Base-by-base conservation (phyloP, 1,140 invertebrate species). In the Neocloeon triangulifer region DNA sequence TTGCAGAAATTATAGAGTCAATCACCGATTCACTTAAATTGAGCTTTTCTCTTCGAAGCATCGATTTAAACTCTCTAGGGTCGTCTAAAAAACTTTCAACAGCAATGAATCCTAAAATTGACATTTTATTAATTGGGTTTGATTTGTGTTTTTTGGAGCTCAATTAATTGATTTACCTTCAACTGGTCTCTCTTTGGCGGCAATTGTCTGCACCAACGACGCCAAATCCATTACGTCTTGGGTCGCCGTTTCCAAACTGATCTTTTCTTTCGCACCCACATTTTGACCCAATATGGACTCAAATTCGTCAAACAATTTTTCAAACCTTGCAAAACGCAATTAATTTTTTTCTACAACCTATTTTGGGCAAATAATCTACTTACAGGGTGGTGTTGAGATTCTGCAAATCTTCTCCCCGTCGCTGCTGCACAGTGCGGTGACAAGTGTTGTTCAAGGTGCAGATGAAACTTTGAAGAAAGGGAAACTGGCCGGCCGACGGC, bases 371-470 rank as follows among this genome's bases (percentile, higher is more conserved):
- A n/a, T n/a, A n/a, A n/a, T n/a, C n/a, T 23, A 34, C 34, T 37
- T 43, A 40, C 41, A 38, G 6, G 16, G 32, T 34, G 22, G 40
- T 22, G 21, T 46, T 32, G 15, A 43, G 48, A 49, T 44, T 55
- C 48, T 47, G 36, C n/a, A 49, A 47, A 13, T 43, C 41, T 33
- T 53, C 50, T 36, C 47, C 51, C 21, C 39, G 32, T n/a, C 47
- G 52, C 22, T 49, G 12, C 5, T 41, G 25, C 21, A 45, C 32
- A 42, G 16, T n/a, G n/a, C 13, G 5, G 10, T 61, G 41, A 39
- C 65, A 68, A 13, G 53, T 58, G 42, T 67, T 66, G 35, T 61
- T 59, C 23, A 61, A 53, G 4, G 55, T 51, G 45, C 65, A 68
- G 10, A 66, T 29, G 25, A 56, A 53, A 22, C 55, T 51, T 37